Conservation (phyloP, 2,113 vertebrate genomes). For the Cephalopholis sonnerati region DNA sequence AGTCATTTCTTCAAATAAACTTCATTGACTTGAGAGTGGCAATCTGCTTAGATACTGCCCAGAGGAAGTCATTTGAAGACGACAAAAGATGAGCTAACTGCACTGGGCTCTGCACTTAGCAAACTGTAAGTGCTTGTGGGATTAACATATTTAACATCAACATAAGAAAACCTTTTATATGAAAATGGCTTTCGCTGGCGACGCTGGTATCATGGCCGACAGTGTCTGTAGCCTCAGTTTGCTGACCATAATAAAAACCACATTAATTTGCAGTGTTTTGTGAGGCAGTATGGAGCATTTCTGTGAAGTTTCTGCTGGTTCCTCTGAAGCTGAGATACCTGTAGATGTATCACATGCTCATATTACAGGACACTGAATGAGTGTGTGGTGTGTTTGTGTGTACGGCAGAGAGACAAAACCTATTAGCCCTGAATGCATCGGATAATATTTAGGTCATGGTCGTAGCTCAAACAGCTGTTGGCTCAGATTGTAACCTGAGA, state of each 20-base stretch:
- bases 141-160: slow-evolving; percentile 57
- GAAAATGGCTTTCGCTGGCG: slow-evolving; percentile 19
- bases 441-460: slow-evolving; percentile 76
- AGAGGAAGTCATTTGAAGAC: slow-evolving; percentile 62
- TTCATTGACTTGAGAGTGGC: slow-evolving; percentile 64
- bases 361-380: not conserved
- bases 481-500: slow-evolving; percentile 75
- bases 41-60: slow-evolving; percentile 58
- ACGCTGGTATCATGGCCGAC: slow-evolving; percentile 1
- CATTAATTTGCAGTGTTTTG: not conserved
- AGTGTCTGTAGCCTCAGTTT: not conserved
- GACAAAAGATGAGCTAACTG: slow-evolving; percentile 50
- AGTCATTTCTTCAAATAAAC: slow-evolving; percentile 75
- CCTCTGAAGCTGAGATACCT: not conserved
- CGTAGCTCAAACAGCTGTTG: slow-evolving; percentile 71
- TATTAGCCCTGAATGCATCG: slow-evolving; percentile 61
- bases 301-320: not conserved
- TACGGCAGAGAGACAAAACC: slow-evolving; percentile 16
- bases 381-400: not conserved
- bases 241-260: slow-evolving; percentile 27
- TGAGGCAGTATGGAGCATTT: not conserved
- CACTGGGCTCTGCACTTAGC: slow-evolving; percentile 39
- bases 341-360: not conserved
- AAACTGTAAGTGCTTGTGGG: slow-evolving; percentile 18
- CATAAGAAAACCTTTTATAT: not conserved